Conservation (phyloP, 2,797 vertebrate genomes). For the Sebastes melanostomus region DNA sequence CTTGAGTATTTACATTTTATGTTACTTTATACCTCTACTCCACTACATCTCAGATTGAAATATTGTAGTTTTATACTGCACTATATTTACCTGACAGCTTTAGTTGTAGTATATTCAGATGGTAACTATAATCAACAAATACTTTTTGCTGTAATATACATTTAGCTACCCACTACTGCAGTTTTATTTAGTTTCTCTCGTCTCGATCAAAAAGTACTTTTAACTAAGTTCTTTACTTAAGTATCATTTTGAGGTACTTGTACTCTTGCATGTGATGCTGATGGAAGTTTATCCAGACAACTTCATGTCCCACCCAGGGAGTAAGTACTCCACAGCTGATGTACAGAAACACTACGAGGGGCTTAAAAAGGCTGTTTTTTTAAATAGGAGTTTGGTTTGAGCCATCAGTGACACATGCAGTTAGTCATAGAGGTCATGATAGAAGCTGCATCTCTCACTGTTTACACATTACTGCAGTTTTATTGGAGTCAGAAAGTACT, state of each 20-base stretch:
- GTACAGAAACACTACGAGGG: too few species aligned
- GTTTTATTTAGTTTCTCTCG: neutral
- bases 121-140: too few species aligned
- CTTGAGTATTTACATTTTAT: too few species aligned
- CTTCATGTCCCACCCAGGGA: slow-evolving; percentile 25
- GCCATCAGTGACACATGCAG: neutral
- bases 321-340: slow-evolving; percentile 32
- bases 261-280: slow-evolving; percentile 17
- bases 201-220: neutral
- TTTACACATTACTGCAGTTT: neutral
- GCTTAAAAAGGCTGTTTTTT: neutral
- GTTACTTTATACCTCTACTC: too few species aligned
- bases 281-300: slow-evolving; percentile 47
- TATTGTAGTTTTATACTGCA: neutral
- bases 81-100: neutral
- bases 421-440: slow-evolving; percentile 19
- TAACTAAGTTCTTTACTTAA: neutral
- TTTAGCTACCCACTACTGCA: neutral
- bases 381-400: neutral
- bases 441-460: neutral
- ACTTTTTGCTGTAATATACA: neutral
- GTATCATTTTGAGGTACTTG: neutral
- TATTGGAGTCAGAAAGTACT: too few species aligned
- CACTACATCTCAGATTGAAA: too few species aligned
- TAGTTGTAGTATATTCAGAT: neutral